Base-by-base conservation (phyloP, 2,888 invertebrate species). In the Gastracanthus pulcherrimus region DNA sequence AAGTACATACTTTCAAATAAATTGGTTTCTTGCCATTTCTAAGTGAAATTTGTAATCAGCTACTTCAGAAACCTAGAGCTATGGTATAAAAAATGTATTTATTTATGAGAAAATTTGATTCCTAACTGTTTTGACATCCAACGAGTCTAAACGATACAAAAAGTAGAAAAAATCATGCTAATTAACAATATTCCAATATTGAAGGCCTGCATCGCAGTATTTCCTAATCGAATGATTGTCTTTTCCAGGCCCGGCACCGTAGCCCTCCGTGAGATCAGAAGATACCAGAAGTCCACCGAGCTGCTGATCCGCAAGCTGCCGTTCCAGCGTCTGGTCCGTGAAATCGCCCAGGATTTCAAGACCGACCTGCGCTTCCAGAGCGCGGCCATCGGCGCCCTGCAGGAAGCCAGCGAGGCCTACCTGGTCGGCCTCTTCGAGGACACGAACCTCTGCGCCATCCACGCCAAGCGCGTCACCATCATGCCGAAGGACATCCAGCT, bases 401-500 rank as follows among this genome's bases (percentile, higher is more conserved):
- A 97, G 95, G 98, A 98, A 94, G 97, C 97, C 69, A 95, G 96
- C 87, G 97, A 98, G 92, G 97, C 97, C 3, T 98, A 98, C 92
- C 93, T 98, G 86, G 98, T 98, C 82, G 86, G 86, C 70, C 94
- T 99, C 81, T 98, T 99, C 92, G 98, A 98, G 94, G 98, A 99
- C 93, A 98, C 98, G 86, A 99, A 98, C 93, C 94, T 98, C 94
- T 98, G 98, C 93, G 98, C 98, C 86, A 98, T 98, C 92, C 98
- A 98, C 90, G 98, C 98, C 88, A 98, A 98, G 76, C 84, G 89
- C 16, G 98, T 98, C 76, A 98, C 98, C 85, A 98, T 98, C 92
- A 98, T 98, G 98, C 98, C 98, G 88, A 98, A 98, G 93, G 98
- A 98, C 92, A 98, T 98, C 90, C 98, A 98, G 92, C 94, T 98